phyloP scores from a whole-genome alignment of 2,888 invertebrate species.

The Hemaris fuciformis region DNA sequence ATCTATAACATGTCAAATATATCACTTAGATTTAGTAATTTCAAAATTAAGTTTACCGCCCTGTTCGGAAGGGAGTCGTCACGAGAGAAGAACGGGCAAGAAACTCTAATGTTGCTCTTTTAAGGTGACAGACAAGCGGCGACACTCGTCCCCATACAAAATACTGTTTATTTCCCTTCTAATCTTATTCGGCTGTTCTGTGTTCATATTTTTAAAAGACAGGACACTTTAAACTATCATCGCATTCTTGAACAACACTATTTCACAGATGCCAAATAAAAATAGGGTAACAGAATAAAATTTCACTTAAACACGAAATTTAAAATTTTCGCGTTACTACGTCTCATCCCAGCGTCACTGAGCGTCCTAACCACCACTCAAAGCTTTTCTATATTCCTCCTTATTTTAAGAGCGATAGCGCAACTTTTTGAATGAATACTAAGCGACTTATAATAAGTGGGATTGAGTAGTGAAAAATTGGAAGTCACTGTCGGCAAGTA shows the following conservation, averaged over 20 bases:
- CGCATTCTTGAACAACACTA: background rate
- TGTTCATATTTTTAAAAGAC: too few relatives aligned
- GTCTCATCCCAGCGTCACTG: constrained; percentile 23
- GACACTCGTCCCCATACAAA: too few relatives aligned
- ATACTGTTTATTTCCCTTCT: too few relatives aligned
- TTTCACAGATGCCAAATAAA: constrained; percentile 49
- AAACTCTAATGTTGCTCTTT: too few relatives aligned
- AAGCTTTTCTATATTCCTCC: constrained; percentile 16
- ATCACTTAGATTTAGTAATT: too few relatives aligned
- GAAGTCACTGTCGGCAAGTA: constrained; percentile 80
- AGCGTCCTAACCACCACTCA: constrained; percentile 31
- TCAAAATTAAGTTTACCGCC: too few relatives aligned
- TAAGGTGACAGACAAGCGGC: too few relatives aligned
- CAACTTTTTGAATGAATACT: constrained; percentile 26
- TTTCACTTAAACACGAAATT: constrained; percentile 79
- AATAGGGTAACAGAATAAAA: constrained; percentile 73
- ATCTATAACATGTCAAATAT: too few relatives aligned
- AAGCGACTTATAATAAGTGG: constrained; percentile 40
- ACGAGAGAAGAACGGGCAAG: too few relatives aligned
- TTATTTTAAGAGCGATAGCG: constrained; percentile 21
- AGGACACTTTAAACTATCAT: background rate
- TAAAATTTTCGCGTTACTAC: constrained; percentile 75
- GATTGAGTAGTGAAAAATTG: constrained; percentile 63
- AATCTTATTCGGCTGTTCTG: too few relatives aligned
- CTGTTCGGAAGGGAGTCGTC: too few relatives aligned